A percentile compares a stretch with the other conserved stretches of the same genome.
phyloP scores from a whole-genome alignment of 1,140 invertebrate species.

The Dinothrombium tinctorium region DNA sequence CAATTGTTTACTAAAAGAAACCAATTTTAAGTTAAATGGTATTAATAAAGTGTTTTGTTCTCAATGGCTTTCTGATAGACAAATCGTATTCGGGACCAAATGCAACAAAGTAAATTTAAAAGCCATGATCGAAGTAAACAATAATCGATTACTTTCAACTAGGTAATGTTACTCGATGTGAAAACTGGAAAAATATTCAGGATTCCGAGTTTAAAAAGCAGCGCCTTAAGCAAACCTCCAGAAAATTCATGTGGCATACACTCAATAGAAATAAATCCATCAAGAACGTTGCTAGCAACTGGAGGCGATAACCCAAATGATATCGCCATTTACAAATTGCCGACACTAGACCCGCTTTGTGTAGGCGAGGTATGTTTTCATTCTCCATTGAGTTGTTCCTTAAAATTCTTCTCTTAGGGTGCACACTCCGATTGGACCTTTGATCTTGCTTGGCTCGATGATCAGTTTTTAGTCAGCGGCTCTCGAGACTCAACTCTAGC shows the following conservation, averaged over 20 bases:
- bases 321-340: constrained; percentile 71
- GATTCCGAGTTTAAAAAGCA: constrained; percentile 44
- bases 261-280: constrained; percentile 81
- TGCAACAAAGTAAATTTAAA: constrained; percentile 35
- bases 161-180: constrained; percentile 62
- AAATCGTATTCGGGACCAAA: constrained; percentile 85
- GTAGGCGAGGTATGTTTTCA: no score
- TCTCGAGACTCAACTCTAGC: constrained; percentile 50
- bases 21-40: background rate
- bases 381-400: no score
- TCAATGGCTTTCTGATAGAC: constrained; percentile 77
- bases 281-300: constrained; percentile 62
- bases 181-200: constrained; percentile 47
- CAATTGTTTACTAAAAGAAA: constrained; percentile 6
- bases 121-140: background rate
- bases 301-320: constrained; percentile 75
- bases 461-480: constrained; percentile 78
- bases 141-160: background rate
- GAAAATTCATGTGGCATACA: constrained; percentile 65
- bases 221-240: constrained; percentile 10
- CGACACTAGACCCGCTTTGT: constrained; percentile 75
- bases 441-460: constrained; percentile 86
- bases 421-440: constrained; percentile 85
- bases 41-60: constrained; percentile 48
- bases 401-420: no score